Evolutionary conservation across 2,888 invertebrate species (phyloP).

Genomic region (Trichopria drosophilae): DNA sequence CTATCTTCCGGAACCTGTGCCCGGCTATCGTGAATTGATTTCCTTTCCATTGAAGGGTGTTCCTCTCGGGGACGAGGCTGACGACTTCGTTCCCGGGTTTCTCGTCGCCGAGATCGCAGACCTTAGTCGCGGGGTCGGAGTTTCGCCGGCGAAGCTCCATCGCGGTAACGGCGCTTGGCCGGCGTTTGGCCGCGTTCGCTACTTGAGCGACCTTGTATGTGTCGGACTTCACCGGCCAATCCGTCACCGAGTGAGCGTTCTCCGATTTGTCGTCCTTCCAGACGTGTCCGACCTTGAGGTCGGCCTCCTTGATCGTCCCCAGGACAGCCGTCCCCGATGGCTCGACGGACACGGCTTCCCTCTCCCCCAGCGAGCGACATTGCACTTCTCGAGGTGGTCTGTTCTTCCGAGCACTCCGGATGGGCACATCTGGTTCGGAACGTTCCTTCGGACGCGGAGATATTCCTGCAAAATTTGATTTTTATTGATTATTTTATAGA

Average conservation of each 20-base stretch:
- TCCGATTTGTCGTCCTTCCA: constrained; percentile 47
- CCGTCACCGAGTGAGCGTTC: constrained; percentile 47
- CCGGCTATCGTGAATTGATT: constrained; percentile 73
- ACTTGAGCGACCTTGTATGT: constrained; percentile 15
- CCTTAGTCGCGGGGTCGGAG: constrained; percentile 72
- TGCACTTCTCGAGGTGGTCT: constrained; percentile 53
- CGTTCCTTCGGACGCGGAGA: constrained; percentile 44
- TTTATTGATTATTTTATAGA: too few species aligned
- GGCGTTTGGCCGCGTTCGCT: constrained; percentile 47
- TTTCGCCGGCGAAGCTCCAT: constrained; percentile 69
- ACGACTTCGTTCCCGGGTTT: constrained; percentile 59
- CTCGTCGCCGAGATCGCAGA: constrained; percentile 56
- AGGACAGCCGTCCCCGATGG: constrained; percentile 52
- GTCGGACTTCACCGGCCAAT: constrained; percentile 46
- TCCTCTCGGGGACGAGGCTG: constrained; percentile 63
- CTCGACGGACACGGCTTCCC: constrained; percentile 43
- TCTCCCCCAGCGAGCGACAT: constrained; percentile 57
- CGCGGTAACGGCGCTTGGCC: constrained; percentile 53
- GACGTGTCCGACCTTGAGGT: constrained; percentile 45
- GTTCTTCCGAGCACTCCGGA: constrained; percentile 54
- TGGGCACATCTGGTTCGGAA: constrained; percentile 53
- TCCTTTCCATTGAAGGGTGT: constrained; percentile 64
- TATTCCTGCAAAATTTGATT: too few species aligned
- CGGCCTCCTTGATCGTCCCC: constrained; percentile 54
- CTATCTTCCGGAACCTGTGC: constrained; percentile 76